Conservation (phyloP, 1,140 invertebrate species). For the Drosophila miranda region DNA sequence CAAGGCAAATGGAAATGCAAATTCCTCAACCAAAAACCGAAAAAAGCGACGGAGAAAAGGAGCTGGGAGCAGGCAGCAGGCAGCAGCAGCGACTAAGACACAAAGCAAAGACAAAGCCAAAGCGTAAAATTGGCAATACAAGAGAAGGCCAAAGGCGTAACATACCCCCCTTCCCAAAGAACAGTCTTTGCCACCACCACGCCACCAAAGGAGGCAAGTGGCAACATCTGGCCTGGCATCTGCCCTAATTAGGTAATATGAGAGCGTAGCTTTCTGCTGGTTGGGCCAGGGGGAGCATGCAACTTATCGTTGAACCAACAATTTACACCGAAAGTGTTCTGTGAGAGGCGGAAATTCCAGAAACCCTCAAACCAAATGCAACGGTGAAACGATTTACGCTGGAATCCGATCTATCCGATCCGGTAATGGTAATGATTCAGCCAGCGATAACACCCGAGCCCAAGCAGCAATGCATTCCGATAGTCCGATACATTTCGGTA, state of each 20-base stretch:
- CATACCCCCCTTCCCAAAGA: no score
- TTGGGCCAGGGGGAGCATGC: background rate
- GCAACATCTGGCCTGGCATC: constrained; percentile 42
- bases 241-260: constrained; percentile 50
- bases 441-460: no score
- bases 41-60: constrained; percentile 1
- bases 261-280: background rate
- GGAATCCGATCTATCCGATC: no score
- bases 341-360: background rate
- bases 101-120: constrained; percentile 33
- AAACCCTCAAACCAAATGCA: no score
- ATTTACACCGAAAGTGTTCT: background rate
- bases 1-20: constrained; percentile 66
- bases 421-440: no score
- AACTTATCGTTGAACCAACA: background rate
- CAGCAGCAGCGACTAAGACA: no score
- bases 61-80: no score
- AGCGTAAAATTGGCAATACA: constrained; percentile 42
- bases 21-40: constrained; percentile 22
- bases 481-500: background rate
- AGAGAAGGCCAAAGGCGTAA: background rate
- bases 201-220: constrained; percentile 7
- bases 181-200: no score
- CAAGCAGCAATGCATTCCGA: no score
- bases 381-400: no score